Evolutionary conservation across 2,888 invertebrate species (phyloP), one percentile per base, ranked within the genome.

Genomic region (Leucozona laternaria): DNA sequence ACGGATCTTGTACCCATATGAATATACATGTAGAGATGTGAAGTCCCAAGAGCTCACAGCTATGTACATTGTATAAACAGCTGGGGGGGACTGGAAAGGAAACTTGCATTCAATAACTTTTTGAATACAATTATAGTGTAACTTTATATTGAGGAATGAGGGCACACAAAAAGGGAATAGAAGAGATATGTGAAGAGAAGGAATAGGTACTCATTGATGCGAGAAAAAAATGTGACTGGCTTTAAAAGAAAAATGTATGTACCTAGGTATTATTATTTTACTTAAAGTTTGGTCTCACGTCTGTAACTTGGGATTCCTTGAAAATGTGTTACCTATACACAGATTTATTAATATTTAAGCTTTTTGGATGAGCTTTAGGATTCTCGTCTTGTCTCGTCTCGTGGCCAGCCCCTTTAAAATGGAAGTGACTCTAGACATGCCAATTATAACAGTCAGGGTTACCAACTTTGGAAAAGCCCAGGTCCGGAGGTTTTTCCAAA

Each of bases 81-180:
- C 45, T 60, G 20, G 15, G 22, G 45, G 71, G 25, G 22, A 48
- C 66, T 17, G 5, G 50, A 6, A 25, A 57, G 6, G 34, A 40
- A 79, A 71, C 62, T 66, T 71, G 20, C 68, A 68, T 75, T 79
- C 75, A 79, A 84, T 75, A 84, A 70, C 31, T 64, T 60, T 72
- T 15, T 76, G 76, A 55, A 81, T 64, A 71, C 45, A 79, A 79
- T 75, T 77, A 53, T 53, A 72, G 45, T 34, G 48, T 48, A 31
- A 60, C 60, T 75, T 68, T 73, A 11, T 13, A 66, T 66, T 62
- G 45, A 79, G 64, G 43, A 43, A 40, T 43, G 43, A 45, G 17
- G 20, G 22, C 48, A 62, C 17, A 62, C 43, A 62, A 62, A 62
- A 72, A 45, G 37, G 28, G 28, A 62, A 17, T 28, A 28, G 11